phyloP scores from a whole-genome alignment of 2,888 invertebrate species.

The Xestia c-nigrum region DNA sequence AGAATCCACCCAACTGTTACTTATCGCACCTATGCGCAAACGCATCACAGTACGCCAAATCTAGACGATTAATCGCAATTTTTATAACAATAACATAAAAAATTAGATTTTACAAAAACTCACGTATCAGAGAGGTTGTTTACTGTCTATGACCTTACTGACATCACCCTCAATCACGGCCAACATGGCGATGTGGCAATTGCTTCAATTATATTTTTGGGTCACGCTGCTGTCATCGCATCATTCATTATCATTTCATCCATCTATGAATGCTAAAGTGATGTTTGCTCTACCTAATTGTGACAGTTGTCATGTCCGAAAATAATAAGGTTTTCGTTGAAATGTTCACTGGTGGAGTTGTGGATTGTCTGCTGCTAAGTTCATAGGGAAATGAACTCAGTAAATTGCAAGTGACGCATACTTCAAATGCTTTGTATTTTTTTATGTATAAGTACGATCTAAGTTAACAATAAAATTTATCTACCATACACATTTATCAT shows the following conservation, averaged over 20 bases:
- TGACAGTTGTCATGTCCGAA: conserved; percentile 4
- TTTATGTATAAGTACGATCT: background rate
- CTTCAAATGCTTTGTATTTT: conserved; percentile 8
- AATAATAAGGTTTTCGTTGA: conserved; percentile 7
- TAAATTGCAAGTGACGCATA: conserved; percentile 15
- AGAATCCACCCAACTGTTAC: background rate
- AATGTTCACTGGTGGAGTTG: background rate
- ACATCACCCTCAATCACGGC: conserved; percentile 62
- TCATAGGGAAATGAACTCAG: conserved; percentile 30
- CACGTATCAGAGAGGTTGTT: conserved; percentile 58
- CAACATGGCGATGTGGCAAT: conserved; percentile 60
- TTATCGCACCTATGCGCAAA: background rate
- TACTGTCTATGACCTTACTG: conserved; percentile 69
- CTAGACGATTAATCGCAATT: conserved; percentile 1
- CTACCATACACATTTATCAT: too few relatives aligned
- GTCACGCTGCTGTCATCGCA: conserved; percentile 51
- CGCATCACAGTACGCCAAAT: conserved; percentile 6
- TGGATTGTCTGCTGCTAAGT: background rate
- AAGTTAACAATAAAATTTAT: background rate
- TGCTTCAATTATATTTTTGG: conserved; percentile 63
- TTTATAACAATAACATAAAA: conserved; percentile 17
- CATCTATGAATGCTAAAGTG: conserved; percentile 41
- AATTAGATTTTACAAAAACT: conserved; percentile 33
- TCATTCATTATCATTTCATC: conserved; percentile 31
- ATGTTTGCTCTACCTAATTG: conserved; percentile 23